Conservation (phyloP, 2,797 vertebrate species). For the Labroides dimidiatus region DNA sequence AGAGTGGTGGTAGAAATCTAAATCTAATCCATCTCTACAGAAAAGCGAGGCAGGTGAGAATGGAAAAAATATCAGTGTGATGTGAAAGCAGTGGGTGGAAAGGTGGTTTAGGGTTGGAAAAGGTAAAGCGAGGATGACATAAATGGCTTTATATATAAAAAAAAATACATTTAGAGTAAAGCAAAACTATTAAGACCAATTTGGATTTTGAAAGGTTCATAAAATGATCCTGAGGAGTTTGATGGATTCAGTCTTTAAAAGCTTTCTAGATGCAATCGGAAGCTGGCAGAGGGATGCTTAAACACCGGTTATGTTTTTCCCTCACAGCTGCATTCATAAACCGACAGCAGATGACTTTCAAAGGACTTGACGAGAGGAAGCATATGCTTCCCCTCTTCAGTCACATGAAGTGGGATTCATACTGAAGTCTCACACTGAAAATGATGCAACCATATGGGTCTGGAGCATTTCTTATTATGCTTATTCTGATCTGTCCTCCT, state of each 20-base stretch:
- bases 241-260: slow-evolving; percentile 34
- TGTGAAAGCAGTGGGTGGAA: slow-evolving; percentile 62
- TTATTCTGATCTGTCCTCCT: slow-evolving; percentile 3
- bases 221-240: background rate
- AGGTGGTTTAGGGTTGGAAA: slow-evolving; percentile 43
- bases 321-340: slow-evolving; percentile 57
- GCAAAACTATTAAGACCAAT: background rate
- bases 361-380: slow-evolving; percentile 47
- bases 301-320: slow-evolving; percentile 30
- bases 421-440: slow-evolving; percentile 27
- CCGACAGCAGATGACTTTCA: slow-evolving; percentile 35
- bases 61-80: slow-evolving; percentile 56
- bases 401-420: slow-evolving; percentile 38
- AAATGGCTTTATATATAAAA: slow-evolving; percentile 17
- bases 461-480: slow-evolving; percentile 21
- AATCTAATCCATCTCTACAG: slow-evolving; percentile 28
- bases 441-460: slow-evolving; percentile 25
- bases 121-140: slow-evolving; percentile 30
- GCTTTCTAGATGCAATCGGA: slow-evolving; percentile 24
- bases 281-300: slow-evolving; percentile 18
- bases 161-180: slow-evolving; percentile 1
- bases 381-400: slow-evolving; percentile 41
- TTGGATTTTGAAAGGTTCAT: background rate
- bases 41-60: slow-evolving; percentile 67
- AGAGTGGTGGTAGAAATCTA: slow-evolving; percentile 6